Evolutionary conservation across 2,888 invertebrate genomes (phyloP), one percentile per base, ranked within the genome.

Genomic region (Dynastes hyllus): DNA sequence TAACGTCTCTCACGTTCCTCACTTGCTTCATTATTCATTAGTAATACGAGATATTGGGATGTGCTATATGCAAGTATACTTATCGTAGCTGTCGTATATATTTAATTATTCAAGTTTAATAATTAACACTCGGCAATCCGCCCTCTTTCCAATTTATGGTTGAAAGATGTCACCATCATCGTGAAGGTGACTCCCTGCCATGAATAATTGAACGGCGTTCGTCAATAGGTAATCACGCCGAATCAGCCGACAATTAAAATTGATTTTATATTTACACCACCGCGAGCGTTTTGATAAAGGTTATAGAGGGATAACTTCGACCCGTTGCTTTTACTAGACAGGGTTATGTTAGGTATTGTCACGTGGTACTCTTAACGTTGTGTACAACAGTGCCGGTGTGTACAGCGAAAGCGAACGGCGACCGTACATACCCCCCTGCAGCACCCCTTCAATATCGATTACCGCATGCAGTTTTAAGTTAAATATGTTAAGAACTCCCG

Each of bases 241-340:
- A 75, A 61, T 37, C 22, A 50, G 45, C 37, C 78, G 78, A 80
- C 77, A 82, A 82, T 82, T 82, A 82, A 82, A 82, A 82, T 81
- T 82, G 82, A 82, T 81, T 82, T 82, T 82, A 80, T 82, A 82
- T 81, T 81, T 80, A 81, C 78, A 66, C 50, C 37, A 13, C 50
- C 66, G n/a, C 40, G 27, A 58, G 27, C 77, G 78, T 65, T 80
- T 80, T 51, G 76, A 81, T 81, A 81, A 80, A 81, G 82, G 82
- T 82, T 81, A 81, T 63, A 81, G 80, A 69, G 16, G 29, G 53
- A 69, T 61, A 67, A 58, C 55, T 37, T 58, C 61, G 61, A 45
- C 29, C 50, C 40, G 58, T 22, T 63, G 13, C 11, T 50, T 67
- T 73, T 22, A 29, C 29, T 8, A 76, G 66, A 76, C 51, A 51